phyloP scores from a whole-genome alignment of 2,888 invertebrate genomes.

The Monopis laevigella region DNA sequence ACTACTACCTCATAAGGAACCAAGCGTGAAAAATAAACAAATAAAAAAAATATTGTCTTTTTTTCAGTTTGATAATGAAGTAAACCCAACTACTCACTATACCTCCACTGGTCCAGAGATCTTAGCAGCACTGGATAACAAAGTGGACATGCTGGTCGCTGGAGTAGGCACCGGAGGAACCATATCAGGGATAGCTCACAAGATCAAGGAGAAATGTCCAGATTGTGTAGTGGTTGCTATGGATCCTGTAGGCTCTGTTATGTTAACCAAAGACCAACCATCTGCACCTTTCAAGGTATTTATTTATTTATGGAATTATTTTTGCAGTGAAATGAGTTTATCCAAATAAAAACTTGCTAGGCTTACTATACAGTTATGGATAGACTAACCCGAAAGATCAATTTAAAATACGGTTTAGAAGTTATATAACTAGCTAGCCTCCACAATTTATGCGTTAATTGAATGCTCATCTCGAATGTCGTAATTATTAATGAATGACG shows the following conservation, averaged over 20 bases:
- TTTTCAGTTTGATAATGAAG: slow-evolving; percentile 86
- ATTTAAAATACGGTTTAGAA: too few species aligned
- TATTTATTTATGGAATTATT: background rate
- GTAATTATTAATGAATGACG: too few species aligned
- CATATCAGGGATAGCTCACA: slow-evolving; percentile 88
- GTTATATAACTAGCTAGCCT: too few species aligned
- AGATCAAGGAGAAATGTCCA: slow-evolving; percentile 88
- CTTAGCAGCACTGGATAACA: slow-evolving; percentile 74
- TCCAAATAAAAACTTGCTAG: too few species aligned
- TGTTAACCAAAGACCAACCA: slow-evolving; percentile 72
- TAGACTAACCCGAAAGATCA: too few species aligned
- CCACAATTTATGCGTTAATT: too few species aligned
- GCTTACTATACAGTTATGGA: too few species aligned
- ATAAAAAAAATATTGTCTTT: slow-evolving; percentile 14
- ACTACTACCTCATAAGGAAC: too few species aligned
- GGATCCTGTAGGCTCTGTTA: slow-evolving; percentile 92
- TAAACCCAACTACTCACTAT: slow-evolving; percentile 97
- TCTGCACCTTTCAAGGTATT: slow-evolving; percentile 9
- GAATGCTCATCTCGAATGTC: too few species aligned
- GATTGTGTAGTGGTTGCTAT: slow-evolving; percentile 83
- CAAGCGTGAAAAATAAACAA: too few species aligned
- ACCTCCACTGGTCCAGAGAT: slow-evolving; percentile 97
- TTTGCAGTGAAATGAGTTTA: too few species aligned
- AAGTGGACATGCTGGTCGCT: slow-evolving; percentile 87
- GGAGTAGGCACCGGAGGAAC: slow-evolving; percentile 98